These are phyloP conservation scores for Takifugu flavidus DNA, from an alignment of 2,113 vertebrate genomes.

Conservation along the genomic window DNA sequence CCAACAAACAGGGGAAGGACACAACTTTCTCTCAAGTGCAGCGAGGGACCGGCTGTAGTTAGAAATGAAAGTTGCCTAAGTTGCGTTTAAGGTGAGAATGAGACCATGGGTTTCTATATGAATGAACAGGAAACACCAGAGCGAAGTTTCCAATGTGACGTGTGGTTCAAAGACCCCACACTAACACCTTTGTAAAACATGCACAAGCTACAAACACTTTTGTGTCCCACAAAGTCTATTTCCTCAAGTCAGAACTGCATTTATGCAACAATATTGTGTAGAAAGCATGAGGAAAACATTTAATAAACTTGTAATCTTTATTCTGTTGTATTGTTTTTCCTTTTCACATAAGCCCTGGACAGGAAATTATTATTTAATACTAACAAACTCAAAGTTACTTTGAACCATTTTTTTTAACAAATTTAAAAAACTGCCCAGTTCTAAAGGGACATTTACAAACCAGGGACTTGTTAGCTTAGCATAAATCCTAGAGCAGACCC, in stretches of 20 bases:
- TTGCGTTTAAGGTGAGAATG: background rate
- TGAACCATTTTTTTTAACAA: too few species aligned
- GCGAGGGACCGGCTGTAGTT: slow-evolving; percentile 6
- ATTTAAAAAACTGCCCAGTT: too few species aligned
- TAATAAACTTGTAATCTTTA: background rate
- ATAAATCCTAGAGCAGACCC: too few species aligned
- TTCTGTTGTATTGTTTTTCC: background rate
- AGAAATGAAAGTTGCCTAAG: background rate
- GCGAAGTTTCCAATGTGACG: background rate
- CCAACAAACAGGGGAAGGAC: slow-evolving; percentile 9
- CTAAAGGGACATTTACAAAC: too few species aligned
- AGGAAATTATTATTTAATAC: too few species aligned
- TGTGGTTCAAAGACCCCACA: background rate
- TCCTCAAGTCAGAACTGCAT: background rate
- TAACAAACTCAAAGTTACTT: too few species aligned
- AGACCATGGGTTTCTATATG: background rate
- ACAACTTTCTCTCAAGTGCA: slow-evolving; percentile 65
- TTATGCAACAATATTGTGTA: too few species aligned
- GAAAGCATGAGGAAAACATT: too few species aligned
- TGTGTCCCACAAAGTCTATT: background rate
- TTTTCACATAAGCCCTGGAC: too few species aligned
- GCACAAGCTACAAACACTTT: background rate
- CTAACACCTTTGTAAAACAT: background rate
- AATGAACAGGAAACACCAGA: slow-evolving; percentile 36
- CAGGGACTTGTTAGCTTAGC: too few species aligned